phyloP scores from a whole-genome alignment of 2,113 vertebrate species.

The Nanorana parkeri region DNA sequence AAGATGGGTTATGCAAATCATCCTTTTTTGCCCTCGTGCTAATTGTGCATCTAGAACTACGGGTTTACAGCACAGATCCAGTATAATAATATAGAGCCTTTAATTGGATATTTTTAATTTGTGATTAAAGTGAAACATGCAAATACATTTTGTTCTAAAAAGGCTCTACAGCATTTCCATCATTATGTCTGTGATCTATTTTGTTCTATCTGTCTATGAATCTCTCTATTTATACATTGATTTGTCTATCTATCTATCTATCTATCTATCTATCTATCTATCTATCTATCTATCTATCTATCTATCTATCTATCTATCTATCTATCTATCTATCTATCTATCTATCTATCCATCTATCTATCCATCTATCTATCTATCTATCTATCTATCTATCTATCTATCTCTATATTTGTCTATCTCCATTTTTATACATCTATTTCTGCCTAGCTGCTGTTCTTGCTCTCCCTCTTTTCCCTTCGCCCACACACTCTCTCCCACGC shows the following conservation, averaged over 20 bases:
- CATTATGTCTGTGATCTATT: too few relatives aligned
- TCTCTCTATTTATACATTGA: neutral
- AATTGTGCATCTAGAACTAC: too few relatives aligned
- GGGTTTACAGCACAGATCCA: too few relatives aligned
- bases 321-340: neutral
- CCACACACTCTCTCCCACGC: slow-evolving; percentile 54
- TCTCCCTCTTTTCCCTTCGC: slow-evolving; percentile 49
- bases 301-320: slow-evolving; percentile 13
- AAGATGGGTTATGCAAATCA: too few relatives aligned
- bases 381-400: slow-evolving; percentile 1
- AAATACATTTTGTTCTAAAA: too few relatives aligned
- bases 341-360: slow-evolving; percentile 35
- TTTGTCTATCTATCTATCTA: slow-evolving; percentile 10
- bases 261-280: slow-evolving; percentile 24
- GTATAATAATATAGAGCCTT: too few relatives aligned
- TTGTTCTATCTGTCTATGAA: too few relatives aligned
- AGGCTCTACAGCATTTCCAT: too few relatives aligned
- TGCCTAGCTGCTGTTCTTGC: slow-evolving; percentile 48
- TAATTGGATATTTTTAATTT: too few relatives aligned
- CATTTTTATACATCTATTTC: slow-evolving; percentile 1
- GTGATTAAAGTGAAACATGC: too few relatives aligned
- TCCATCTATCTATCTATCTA: slow-evolving; percentile 27
- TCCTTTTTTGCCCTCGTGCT: too few relatives aligned
- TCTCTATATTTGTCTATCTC: neutral
- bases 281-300: slow-evolving; percentile 36